Conservation (phyloP, 37 sponge, comb jelly and placozoan species). For the Crambe crambe region DNA sequence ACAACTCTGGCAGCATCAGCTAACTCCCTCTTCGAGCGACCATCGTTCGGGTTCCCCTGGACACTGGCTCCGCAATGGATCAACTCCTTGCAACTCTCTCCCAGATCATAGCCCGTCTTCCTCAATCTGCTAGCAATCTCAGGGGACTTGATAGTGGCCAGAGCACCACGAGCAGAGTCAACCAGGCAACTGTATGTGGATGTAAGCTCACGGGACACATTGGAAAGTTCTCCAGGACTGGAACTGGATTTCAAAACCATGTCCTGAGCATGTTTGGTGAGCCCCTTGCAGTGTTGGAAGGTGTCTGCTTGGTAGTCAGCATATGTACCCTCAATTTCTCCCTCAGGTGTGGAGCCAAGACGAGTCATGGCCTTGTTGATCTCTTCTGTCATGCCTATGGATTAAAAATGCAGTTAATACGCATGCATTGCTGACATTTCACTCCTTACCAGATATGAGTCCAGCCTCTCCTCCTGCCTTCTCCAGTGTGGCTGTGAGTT, state of each 20-base stretch:
- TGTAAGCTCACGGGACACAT: constrained; percentile 45
- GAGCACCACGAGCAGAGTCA: constrained; percentile 64
- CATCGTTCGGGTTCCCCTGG: constrained; percentile 79
- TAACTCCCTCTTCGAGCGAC: constrained; percentile 59
- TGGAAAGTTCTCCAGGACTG: constrained; percentile 31
- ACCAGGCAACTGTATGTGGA: constrained; percentile 57
- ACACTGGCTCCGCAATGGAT: constrained; percentile 50
- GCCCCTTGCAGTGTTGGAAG: constrained; percentile 58
- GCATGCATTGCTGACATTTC: not conserved
- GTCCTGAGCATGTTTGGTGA: constrained; percentile 76
- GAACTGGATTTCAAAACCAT: constrained; percentile 44
- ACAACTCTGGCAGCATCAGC: constrained; percentile 66
- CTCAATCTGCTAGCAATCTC: constrained; percentile 11
- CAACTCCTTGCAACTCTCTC: constrained; percentile 72
- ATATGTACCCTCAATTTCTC: constrained; percentile 52
- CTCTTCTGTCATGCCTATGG: constrained; percentile 67
- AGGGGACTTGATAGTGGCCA: constrained; percentile 62
- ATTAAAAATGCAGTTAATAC: not conserved
- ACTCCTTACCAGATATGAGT: constrained; percentile 50
- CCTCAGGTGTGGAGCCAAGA: constrained; percentile 27
- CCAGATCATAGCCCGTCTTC: constrained; percentile 54
- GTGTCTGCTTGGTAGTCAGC: constrained; percentile 78
- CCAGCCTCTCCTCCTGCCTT: constrained; percentile 73
- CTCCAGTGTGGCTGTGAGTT: constrained; percentile 71
- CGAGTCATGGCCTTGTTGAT: constrained; percentile 56